A percentile compares a stretch with the other conserved stretches of the same genome.
Evolutionary conservation across 2,113 vertebrate genomes (phyloP).

Genomic region (Vimba vimba): DNA sequence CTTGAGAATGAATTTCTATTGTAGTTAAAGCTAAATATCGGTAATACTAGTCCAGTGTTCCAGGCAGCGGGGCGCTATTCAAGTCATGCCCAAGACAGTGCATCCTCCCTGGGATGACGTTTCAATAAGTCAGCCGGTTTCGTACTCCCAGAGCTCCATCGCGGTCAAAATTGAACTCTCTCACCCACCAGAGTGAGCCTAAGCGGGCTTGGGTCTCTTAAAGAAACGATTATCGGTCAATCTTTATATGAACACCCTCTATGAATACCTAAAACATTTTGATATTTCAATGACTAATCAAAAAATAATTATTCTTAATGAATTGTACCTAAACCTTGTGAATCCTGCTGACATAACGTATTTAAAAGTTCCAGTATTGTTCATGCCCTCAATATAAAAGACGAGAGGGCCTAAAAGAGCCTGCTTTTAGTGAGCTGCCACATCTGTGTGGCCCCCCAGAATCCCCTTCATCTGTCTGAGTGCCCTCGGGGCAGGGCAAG

Average conservation of each 20-base stretch:
- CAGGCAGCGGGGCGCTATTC: too few relatives aligned
- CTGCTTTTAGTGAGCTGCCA: slow-evolving; percentile 61
- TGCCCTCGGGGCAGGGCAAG: slow-evolving; percentile 68
- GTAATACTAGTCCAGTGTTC: too few relatives aligned
- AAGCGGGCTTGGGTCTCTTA: too few relatives aligned
- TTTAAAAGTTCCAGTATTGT: neutral
- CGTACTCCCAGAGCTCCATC: too few relatives aligned
- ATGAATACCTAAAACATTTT: neutral
- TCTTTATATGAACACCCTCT: neutral
- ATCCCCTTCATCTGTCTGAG: slow-evolving; percentile 73
- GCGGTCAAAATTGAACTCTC: too few relatives aligned
- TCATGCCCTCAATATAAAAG: neutral
- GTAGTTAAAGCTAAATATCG: too few relatives aligned
- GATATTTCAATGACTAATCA: neutral
- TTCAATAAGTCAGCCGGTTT: too few relatives aligned
- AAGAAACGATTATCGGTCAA: neutral
- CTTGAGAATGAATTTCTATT: too few relatives aligned
- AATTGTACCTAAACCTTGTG: neutral
- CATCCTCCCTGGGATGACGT: too few relatives aligned
- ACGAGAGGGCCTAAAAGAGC: slow-evolving; percentile 56
- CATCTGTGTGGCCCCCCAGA: slow-evolving; percentile 70
- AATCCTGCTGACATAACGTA: neutral
- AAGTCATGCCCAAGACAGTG: too few relatives aligned
- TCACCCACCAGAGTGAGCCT: too few relatives aligned
- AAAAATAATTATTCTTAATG: neutral